These are phyloP conservation scores for Muscidifurax raptorellus DNA, from an alignment of 1,140 invertebrate species.

Conservation along the genomic window DNA sequence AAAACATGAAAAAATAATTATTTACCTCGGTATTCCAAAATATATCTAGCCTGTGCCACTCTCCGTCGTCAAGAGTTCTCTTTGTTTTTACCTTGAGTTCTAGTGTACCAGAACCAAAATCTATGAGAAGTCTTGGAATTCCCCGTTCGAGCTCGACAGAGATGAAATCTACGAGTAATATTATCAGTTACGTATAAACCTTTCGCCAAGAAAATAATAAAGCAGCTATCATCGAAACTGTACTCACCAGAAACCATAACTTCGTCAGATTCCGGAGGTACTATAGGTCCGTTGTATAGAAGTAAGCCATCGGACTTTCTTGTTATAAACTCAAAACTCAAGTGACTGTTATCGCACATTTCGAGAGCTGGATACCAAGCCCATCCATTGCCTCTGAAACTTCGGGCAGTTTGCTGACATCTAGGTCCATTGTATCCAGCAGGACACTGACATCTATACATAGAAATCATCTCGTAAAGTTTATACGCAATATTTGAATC, in stretches of 20 bases:
- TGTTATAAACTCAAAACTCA: constrained; percentile 97
- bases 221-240: neutral
- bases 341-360: constrained; percentile 96
- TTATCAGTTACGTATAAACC: neutral
- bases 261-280: constrained; percentile 92
- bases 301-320: constrained; percentile 92
- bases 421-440: constrained; percentile 94
- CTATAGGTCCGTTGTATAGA: constrained; percentile 97
- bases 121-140: constrained; percentile 91
- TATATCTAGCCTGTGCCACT: constrained; percentile 97
- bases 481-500: too few relatives aligned
- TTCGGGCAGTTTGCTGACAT: constrained; percentile 96
- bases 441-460: constrained; percentile 88
- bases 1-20: constrained; percentile 4
- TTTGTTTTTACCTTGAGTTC: constrained; percentile 92
- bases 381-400: constrained; percentile 94
- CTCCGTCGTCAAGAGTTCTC: constrained; percentile 91
- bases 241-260: constrained; percentile 85
- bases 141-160: constrained; percentile 94
- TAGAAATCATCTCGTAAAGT: neutral
- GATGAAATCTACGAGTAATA: constrained; percentile 85
- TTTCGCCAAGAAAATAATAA: neutral
- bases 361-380: constrained; percentile 97
- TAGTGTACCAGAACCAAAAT: constrained; percentile 96
- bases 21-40: constrained; percentile 93